Conservation (phyloP, 1,140 invertebrate genomes). For the Hypothenemus hampei region DNA sequence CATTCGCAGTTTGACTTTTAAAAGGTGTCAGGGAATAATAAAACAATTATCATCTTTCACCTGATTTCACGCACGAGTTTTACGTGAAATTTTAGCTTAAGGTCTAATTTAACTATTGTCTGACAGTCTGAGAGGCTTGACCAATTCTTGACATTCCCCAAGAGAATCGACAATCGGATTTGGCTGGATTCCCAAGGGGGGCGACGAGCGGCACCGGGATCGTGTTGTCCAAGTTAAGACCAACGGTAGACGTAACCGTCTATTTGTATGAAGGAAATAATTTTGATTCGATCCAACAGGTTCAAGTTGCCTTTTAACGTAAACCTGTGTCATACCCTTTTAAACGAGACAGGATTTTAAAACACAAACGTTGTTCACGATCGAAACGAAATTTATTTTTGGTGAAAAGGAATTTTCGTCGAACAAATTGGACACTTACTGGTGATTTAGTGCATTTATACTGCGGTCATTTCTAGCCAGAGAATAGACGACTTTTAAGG, state of each 20-base stretch:
- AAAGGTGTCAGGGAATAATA: too few species aligned
- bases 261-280: too few species aligned
- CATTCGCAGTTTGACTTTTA: too few species aligned
- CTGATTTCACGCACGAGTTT: too few species aligned
- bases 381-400: slow-evolving; percentile 27
- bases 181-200: neutral
- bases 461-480: slow-evolving; percentile 19
- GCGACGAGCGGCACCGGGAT: too few species aligned
- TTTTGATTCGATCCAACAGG: too few species aligned
- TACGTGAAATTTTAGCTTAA: neutral
- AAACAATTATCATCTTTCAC: too few species aligned
- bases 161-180: neutral
- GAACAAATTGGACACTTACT: slow-evolving; percentile 28
- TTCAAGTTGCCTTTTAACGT: too few species aligned
- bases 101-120: neutral
- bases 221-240: too few species aligned
- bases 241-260: too few species aligned
- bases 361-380: slow-evolving; percentile 24
- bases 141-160: neutral
- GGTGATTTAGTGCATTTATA: slow-evolving; percentile 21
- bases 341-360: too few species aligned
- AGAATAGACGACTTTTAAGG: slow-evolving; percentile 13
- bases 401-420: slow-evolving; percentile 23
- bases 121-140: neutral
- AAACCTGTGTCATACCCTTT: too few species aligned